Conservation (phyloP, 2,797 vertebrate species). For the Neosilurus hyrtlii region DNA sequence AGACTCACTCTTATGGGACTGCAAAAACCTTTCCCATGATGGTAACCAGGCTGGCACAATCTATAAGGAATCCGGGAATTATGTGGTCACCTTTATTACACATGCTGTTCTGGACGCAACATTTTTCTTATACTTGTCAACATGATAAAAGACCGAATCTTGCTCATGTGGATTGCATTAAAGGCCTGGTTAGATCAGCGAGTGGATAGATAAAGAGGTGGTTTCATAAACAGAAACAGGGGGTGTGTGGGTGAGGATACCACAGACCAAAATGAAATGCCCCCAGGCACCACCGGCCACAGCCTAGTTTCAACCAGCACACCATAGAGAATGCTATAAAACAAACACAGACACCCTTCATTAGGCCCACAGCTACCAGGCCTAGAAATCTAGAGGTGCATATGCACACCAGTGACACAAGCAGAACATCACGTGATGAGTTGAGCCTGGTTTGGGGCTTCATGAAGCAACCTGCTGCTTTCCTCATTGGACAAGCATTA, state of each 20-base stretch:
- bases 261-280: constrained; percentile 58
- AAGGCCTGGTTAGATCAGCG: constrained; percentile 37
- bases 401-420: neutral
- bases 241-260: constrained; percentile 36
- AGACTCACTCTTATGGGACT: too few relatives aligned
- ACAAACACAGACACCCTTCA: constrained; percentile 37
- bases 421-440: constrained; percentile 4
- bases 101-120: constrained; percentile 15
- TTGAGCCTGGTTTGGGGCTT: constrained; percentile 26
- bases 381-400: constrained; percentile 29
- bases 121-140: constrained; percentile 29
- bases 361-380: constrained; percentile 33
- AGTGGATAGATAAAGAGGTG: constrained; percentile 45
- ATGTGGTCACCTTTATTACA: constrained; percentile 44
- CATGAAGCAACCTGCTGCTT: constrained; percentile 31
- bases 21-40: constrained; percentile 31
- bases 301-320: constrained; percentile 45
- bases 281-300: constrained; percentile 47
- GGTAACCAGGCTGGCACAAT: constrained; percentile 31
- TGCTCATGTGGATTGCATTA: constrained; percentile 40
- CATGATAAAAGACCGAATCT: constrained; percentile 41
- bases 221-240: constrained; percentile 48
- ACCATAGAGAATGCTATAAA: constrained; percentile 55
- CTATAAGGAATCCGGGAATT: constrained; percentile 37
- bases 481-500: constrained; percentile 17